Percentiles rank a stretch among this genome's conserved stretches.
Conservation (phyloP, 2,797 vertebrate genomes). For the Microhierax caerulescens region DNA sequence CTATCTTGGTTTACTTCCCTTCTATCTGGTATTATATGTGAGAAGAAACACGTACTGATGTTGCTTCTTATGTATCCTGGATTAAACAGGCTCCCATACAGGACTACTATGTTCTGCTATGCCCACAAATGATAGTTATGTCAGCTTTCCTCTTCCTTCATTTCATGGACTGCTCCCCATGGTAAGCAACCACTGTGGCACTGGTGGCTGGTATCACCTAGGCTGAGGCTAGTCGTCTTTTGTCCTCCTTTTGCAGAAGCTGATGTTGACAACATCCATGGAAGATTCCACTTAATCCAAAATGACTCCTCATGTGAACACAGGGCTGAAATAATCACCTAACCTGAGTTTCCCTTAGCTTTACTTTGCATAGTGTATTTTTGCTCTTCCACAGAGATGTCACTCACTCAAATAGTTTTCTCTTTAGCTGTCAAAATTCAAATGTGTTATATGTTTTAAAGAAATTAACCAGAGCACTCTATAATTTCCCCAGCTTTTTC, state of each 20-base stretch:
- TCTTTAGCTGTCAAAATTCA: background rate
- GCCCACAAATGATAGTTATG: background rate
- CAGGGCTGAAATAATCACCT: background rate
- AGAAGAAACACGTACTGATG: background rate
- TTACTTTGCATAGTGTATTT: background rate
- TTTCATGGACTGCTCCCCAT: background rate
- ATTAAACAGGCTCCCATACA: background rate
- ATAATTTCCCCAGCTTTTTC: background rate
- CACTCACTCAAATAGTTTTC: background rate
- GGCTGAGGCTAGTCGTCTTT: background rate
- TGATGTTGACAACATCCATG: fast-evolving
- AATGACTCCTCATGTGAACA: background rate
- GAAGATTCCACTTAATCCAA: background rate
- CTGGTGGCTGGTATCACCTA: background rate
- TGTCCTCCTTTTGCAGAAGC: background rate
- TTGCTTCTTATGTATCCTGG: background rate
- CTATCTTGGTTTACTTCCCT: background rate
- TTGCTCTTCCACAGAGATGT: background rate
- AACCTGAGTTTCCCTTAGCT: background rate
- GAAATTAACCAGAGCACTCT: background rate
- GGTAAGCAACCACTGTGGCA: background rate
- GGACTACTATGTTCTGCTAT: background rate
- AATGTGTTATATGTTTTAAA: background rate
- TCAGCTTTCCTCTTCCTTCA: background rate
- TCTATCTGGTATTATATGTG: background rate